Evolutionary conservation across 2,113 vertebrate genomes (phyloP), one percentile per base, ranked within the genome.

Genomic region (Tor tambroides): DNA sequence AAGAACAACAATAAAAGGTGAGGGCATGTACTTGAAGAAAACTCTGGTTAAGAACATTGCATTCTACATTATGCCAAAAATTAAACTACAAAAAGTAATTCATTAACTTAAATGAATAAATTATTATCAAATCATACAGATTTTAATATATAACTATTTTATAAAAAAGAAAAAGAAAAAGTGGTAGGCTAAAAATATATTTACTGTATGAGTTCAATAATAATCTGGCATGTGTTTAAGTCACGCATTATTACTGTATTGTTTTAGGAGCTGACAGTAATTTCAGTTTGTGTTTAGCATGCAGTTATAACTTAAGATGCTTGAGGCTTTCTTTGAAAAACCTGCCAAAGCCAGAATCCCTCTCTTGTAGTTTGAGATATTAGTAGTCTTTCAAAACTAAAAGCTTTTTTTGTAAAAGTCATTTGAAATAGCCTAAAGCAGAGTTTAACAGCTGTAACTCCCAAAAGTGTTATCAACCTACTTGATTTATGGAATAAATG

Each of bases 321-420:
- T 80, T 26, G 23, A 80, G 79, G 79, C 79, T 63, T 80, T 76
- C 69, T 76, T 46, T 46, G n/a, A 76, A 14, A 80, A 63, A 26
- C 79, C 56, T 43, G 56, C 23, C 35, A 63, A 80, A 80, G 12
- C 14, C 56, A 2, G 14, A 59, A 23, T 80, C 38, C 6, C 12
- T 80, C 56, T 28, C 35, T 26, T 80, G 21, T 38, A 80, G 21
- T 80, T 63, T 80, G 49, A 80, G 21, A 26, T 61, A 15, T 38
- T 79, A 23, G 30, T n/a, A 23, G 30, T 59, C 9, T 80, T 63
- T 63, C 14, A 63, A 80, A 80, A 43, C 56, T 38, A 80, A 21
- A 80, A 38, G 51, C 28, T 51, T 54, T 74, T 46, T 71, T 71
- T 21, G 15, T 35, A 63, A 32, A 32, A 59, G 19, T 80, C 6